These are phyloP conservation scores for Galeopterus variegatus DNA, from an alignment of 2,113 vertebrate species.

Conservation along the genomic window DNA sequence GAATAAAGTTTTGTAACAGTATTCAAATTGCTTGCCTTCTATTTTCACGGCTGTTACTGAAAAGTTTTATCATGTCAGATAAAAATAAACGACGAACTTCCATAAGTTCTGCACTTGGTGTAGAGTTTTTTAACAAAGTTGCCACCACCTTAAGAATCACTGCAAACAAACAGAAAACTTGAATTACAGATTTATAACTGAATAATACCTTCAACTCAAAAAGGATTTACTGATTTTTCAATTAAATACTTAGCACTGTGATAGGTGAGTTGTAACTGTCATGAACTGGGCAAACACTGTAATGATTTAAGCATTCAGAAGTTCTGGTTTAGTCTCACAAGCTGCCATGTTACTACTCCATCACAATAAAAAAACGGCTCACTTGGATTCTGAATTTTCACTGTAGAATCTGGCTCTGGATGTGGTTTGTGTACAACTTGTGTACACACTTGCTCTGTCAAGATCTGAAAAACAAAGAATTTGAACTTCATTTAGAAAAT, in stretches of 20 bases:
- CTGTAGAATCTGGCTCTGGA: slow-evolving; percentile 98
- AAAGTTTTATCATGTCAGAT: slow-evolving; percentile 99
- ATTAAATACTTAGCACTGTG: background rate
- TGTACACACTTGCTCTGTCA: slow-evolving; percentile 99
- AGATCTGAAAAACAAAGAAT: slow-evolving; percentile 91
- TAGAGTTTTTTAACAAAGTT: slow-evolving; percentile 98
- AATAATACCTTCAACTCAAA: background rate
- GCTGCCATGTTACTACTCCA: background rate
- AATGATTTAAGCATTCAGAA: background rate
- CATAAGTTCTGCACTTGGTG: slow-evolving; percentile 97
- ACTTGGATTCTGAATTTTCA: slow-evolving; percentile 99
- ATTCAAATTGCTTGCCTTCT: slow-evolving; percentile 91
- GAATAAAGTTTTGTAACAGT: background rate
- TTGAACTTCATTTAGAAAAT: slow-evolving; percentile 53
- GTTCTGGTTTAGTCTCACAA: background rate
- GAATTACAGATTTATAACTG: background rate
- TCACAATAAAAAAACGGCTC: slow-evolving; percentile 85
- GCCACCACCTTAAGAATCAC: slow-evolving; percentile 99
- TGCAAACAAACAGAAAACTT: slow-evolving; percentile 86
- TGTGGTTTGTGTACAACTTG: slow-evolving; percentile 99
- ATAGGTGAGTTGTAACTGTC: background rate
- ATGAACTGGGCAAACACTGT: background rate
- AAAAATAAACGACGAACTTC: slow-evolving; percentile 98
- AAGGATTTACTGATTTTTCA: slow-evolving; percentile 17
- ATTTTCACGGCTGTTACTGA: slow-evolving; percentile 99